Conservation (phyloP, 2,113 vertebrate species). For the Penelope pileata region DNA sequence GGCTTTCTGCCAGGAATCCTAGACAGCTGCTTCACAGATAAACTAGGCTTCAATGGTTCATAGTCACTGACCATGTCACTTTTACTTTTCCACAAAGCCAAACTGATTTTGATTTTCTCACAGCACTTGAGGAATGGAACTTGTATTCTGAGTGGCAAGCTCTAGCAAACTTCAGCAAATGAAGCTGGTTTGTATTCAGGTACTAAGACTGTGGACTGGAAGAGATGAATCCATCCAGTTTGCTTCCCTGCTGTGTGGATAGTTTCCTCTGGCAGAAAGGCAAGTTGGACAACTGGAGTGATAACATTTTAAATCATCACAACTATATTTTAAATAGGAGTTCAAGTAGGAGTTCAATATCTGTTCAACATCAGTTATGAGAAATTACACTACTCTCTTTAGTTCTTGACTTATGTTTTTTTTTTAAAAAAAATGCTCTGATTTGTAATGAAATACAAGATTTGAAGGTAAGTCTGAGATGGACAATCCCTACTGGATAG, state of each 20-base stretch:
- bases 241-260: background rate
- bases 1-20: background rate
- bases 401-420: too few species aligned
- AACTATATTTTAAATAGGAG: too few species aligned
- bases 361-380: background rate
- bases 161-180: background rate
- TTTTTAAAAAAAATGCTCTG: background rate
- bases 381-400: background rate
- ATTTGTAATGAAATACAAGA: background rate
- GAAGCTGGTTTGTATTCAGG: background rate
- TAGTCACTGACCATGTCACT: background rate
- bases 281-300: background rate
- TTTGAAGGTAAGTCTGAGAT: background rate
- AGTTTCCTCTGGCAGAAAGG: background rate
- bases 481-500: background rate
- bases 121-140: background rate
- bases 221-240: background rate
- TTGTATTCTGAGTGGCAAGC: background rate
- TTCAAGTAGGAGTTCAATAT: too few species aligned
- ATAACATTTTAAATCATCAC: background rate
- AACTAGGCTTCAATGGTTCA: background rate
- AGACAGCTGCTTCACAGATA: background rate
- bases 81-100: background rate
- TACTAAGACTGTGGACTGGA: background rate
- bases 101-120: background rate